These are phyloP conservation scores for Apamea sordens DNA, from an alignment of 2,888 invertebrate species.

Conservation along the genomic window DNA sequence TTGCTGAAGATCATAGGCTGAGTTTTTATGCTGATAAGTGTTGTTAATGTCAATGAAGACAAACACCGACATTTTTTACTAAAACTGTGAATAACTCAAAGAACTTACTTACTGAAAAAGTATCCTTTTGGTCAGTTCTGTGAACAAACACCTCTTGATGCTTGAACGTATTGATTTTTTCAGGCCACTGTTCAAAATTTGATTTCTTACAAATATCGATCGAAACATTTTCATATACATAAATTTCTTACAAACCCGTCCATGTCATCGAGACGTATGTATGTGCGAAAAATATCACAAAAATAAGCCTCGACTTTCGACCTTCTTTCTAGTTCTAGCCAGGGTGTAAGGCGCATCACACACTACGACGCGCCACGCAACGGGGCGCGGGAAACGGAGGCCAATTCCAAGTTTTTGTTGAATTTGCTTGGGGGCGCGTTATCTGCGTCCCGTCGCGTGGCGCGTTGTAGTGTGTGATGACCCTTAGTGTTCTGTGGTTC, in stretches of 20 bases:
- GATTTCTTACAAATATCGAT: conserved; percentile 92
- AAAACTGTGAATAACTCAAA: conserved; percentile 15
- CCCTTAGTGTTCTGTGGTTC: too few relatives aligned
- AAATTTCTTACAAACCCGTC: conserved; percentile 75
- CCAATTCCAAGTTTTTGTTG: too few relatives aligned
- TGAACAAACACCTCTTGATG: conserved; percentile 90
- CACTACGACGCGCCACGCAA: too few relatives aligned
- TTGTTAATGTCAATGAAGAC: background rate
- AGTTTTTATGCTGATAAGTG: background rate
- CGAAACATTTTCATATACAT: conserved; percentile 91
- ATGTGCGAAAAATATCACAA: background rate
- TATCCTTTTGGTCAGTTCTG: conserved; percentile 91
- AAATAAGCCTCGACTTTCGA: background rate
- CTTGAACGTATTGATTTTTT: conserved; percentile 91
- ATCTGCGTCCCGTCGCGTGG: too few relatives aligned
- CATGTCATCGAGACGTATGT: conserved; percentile 72
- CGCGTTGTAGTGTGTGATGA: too few relatives aligned
- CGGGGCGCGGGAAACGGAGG: too few relatives aligned
- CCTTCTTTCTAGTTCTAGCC: conserved; percentile 2
- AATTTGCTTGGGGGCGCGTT: too few relatives aligned
- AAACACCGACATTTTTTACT: background rate
- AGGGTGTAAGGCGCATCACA: too few relatives aligned
- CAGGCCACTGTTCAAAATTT: conserved; percentile 91
- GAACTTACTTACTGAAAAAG: conserved; percentile 88
- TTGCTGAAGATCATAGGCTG: background rate